Percentiles rank a stretch among this genome's conserved stretches.
Evolutionary conservation across 2,888 invertebrate genomes (phyloP).

Genomic region (Lithophane socia): DNA sequence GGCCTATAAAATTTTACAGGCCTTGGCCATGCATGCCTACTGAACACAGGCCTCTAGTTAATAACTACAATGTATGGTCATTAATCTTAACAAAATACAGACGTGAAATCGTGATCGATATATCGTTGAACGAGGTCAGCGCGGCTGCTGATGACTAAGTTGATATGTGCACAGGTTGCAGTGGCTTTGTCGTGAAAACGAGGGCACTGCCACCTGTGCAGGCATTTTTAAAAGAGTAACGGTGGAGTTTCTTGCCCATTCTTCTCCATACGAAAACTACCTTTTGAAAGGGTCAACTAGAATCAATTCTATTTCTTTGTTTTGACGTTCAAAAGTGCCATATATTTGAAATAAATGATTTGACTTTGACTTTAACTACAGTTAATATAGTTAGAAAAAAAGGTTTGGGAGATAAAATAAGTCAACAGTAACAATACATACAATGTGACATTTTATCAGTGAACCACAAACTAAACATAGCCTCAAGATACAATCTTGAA

Average conservation of each 20-base stretch:
- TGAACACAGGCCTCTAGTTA: background rate
- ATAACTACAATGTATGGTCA: conserved; percentile 18
- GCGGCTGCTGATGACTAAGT: conserved; percentile 38
- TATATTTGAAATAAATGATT: too few relatives aligned
- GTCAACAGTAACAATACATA: background rate
- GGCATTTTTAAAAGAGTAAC: too few relatives aligned
- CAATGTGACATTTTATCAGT: background rate
- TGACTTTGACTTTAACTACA: too few relatives aligned
- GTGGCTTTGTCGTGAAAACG: conserved; percentile 28
- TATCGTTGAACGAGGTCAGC: conserved; percentile 40
- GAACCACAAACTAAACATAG: background rate
- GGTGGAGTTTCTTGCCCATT: too few relatives aligned
- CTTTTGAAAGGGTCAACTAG: too few relatives aligned
- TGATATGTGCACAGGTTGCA: conserved; percentile 52
- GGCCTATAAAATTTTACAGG: too few relatives aligned
- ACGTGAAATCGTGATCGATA: conserved; percentile 42
- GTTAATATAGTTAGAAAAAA: background rate
- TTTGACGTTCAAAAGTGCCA: too few relatives aligned
- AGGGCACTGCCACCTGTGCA: conserved; percentile 43
- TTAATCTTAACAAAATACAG: conserved; percentile 44
- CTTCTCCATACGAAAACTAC: too few relatives aligned
- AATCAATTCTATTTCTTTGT: too few relatives aligned
- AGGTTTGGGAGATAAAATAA: background rate
- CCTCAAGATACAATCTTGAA: too few relatives aligned
- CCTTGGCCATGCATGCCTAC: too few relatives aligned